Evolutionary conservation across 2,113 vertebrate species (phyloP).

Genomic region (Corythaixoides concolor): DNA sequence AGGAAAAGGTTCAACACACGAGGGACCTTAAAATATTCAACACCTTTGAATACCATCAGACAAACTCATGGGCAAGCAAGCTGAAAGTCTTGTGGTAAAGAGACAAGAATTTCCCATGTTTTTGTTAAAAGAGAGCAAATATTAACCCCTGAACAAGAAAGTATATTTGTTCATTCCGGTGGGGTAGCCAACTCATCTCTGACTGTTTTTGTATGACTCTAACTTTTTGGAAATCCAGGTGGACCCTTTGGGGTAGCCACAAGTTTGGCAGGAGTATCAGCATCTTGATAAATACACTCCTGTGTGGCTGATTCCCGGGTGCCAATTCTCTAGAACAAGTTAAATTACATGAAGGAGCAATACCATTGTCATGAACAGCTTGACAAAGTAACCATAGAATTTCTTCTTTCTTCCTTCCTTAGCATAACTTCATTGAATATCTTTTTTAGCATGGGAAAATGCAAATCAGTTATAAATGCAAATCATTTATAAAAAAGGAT

Average conservation of each 20-base stretch:
- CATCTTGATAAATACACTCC: background rate
- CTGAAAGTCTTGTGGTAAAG: background rate
- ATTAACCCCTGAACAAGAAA: background rate
- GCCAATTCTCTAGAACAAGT: background rate
- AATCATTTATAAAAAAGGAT: background rate
- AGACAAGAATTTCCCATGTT: background rate
- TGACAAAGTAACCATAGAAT: background rate
- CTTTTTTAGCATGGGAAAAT: background rate
- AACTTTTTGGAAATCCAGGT: background rate
- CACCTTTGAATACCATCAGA: background rate
- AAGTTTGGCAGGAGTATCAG: background rate
- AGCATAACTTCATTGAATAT: background rate
- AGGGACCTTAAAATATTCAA: background rate
- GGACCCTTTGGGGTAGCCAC: background rate
- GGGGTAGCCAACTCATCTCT: background rate
- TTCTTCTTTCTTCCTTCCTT: background rate
- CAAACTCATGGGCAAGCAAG: background rate
- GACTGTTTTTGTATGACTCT: background rate
- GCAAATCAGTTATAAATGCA: background rate
- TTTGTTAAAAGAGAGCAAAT: background rate
- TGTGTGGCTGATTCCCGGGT: background rate
- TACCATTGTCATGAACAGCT: background rate
- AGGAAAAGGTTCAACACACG: background rate
- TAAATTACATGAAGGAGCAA: background rate
- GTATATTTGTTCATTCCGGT: background rate